Evolutionary conservation across 2,888 invertebrate species (phyloP), one percentile per base, ranked within the genome.

Genomic region (Yponomeuta malinellus): DNA sequence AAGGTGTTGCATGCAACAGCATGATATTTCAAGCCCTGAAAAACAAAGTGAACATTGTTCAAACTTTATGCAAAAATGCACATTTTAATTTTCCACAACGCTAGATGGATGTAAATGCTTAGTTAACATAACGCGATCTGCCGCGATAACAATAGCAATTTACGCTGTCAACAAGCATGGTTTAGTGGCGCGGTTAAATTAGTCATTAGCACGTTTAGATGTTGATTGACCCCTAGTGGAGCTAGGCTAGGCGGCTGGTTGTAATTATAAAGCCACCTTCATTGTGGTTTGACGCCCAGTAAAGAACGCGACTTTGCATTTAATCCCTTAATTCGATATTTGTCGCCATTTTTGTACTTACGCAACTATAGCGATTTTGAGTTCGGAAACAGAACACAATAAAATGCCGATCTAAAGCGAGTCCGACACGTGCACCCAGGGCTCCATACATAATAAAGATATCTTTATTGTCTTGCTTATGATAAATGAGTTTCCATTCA

Each of bases 271-370:
- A 6, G 52, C 15, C 15, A 15, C 15, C 69, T 63, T 33, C 52
- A 69, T 33, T 43, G 33, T 67, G 65, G 67, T 33, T 81, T 85
- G 86, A 84, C 81, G 83, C 65, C 31, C 10, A 31, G 31, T 65
- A 12, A 12, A 64, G 23, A 29, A 31, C 65, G 10, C 65, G 33
- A 65, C 29, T 29, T 8, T 5, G 43, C 8, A 8, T 43, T 43
- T 8, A 43, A 43, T 43, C 8, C 43, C 43, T 8, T 43, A 43
- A 43, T 43, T 33, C 5, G 33, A 33, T 33, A 33, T 33, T 33
- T 33, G 33, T 5, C 33, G 43, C 43, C 43, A 43, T 43, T 43
- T 43, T 37, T 37, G 37, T 37, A 43, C 43, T 5, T 8, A 5
- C 43, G 6, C 33, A 33, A 33, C 5, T 43, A 43, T 8, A 43